Evolutionary conservation across 2,888 invertebrate genomes (phyloP).

Genomic region (Ellobium chinense): DNA sequence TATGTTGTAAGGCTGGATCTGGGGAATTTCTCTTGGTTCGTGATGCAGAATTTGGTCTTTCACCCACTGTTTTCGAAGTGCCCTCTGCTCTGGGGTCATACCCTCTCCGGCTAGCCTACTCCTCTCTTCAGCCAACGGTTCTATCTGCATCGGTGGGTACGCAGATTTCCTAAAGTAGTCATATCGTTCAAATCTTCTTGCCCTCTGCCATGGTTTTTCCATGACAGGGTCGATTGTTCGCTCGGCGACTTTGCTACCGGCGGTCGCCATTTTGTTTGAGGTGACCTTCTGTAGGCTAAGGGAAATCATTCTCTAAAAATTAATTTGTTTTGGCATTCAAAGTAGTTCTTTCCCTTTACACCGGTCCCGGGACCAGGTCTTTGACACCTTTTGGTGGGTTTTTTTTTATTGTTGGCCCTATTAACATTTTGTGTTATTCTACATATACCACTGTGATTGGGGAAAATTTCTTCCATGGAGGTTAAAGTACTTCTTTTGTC

Average conservation of each 20-base stretch:
- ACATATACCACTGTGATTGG: too few species aligned
- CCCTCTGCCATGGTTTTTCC: conserved; percentile 63
- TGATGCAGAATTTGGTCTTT: conserved; percentile 73
- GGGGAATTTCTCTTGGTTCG: conserved; percentile 70
- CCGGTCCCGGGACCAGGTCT: too few species aligned
- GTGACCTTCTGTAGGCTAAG: conserved; percentile 45
- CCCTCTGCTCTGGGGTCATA: conserved; percentile 75
- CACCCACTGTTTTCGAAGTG: conserved; percentile 74
- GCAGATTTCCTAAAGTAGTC: conserved; percentile 64
- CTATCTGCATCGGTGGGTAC: conserved; percentile 74
- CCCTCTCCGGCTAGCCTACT: conserved; percentile 63
- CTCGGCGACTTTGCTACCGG: neutral
- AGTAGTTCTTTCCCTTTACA: too few species aligned
- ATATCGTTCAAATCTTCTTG: conserved; percentile 54
- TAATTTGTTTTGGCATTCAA: too few species aligned
- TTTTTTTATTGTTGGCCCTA: too few species aligned
- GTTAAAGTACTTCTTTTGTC: too few species aligned
- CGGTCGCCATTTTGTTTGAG: conserved; percentile 50
- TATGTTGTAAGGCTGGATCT: conserved; percentile 65
- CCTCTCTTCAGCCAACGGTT: conserved; percentile 71
- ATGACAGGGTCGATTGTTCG: conserved; percentile 50
- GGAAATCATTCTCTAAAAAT: conserved; percentile 24
- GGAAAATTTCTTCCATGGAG: too few species aligned
- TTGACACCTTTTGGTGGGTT: too few species aligned
- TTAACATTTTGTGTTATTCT: too few species aligned